Evolutionary conservation across 2,797 vertebrate genomes (phyloP), one percentile per base, ranked within the genome.

Genomic region (Garrulus glandarius): DNA sequence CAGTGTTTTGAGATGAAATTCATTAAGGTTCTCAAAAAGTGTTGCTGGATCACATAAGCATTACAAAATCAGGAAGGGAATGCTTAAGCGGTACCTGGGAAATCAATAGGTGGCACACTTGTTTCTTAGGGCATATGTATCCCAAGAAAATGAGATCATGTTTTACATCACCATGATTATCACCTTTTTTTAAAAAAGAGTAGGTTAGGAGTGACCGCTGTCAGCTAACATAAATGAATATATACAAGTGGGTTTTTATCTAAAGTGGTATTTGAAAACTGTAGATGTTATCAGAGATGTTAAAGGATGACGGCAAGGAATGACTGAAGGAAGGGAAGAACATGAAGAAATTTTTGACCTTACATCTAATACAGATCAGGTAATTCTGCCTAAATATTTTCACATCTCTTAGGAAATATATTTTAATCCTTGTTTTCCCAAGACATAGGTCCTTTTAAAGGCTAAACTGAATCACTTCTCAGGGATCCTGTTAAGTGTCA

Each of bases 341-440:
- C 52, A 15, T 32, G 30, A 57, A 81, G 21, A 77, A 36, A 29
- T 36, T 87, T 80, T 64, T 78, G 10, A 68, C 41, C 21, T 70
- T 49, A 29, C 15, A 15, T 60, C n/a, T 89, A 79, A 79, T 29
- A 69, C 15, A 82, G 34, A 52, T 76, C 70, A 59, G 63, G 56
- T 72, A 82, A 84, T 76, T 89, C 78, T 93, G 59, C 39, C 63
- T 63, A 87, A 84, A 79, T 84, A 79, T 79, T 93, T 94, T 84
- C 41, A 49, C 27, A 61, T 50, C 9, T 93, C 63, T 43, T 75
- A 78, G 39, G 18, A 91, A 88, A 65, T 59, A 13, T 32, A 36
- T 86, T 79, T 81, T 61, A 88, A 92, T 88, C 36, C 5, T 61
- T 92, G 13, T 67, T 90, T 81, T 92, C 57, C 56, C 27, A 85